Evolutionary conservation across 2,797 vertebrate species (phyloP), one percentile per base, ranked within the genome.

Genomic region (Sebastes minor): DNA sequence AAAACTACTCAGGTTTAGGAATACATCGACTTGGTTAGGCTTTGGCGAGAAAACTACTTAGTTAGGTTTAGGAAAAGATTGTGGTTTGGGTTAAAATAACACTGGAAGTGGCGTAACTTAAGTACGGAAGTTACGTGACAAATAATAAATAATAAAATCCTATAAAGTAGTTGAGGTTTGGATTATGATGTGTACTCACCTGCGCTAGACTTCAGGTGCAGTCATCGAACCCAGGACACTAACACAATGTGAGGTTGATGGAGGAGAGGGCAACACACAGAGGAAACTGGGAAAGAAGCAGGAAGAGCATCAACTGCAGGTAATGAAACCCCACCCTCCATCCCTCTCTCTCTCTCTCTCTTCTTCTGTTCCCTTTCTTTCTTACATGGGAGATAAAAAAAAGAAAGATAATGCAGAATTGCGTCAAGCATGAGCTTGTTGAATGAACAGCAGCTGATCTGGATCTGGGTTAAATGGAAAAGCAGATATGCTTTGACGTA

Each of bases 401-500:
- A 22, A 57, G 56, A 11, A 22, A 57, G 56, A 82, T 28, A 75
- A 76, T 6, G 25, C 42, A 59, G 28, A 78, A 59, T 46, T 46
- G 64, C 56, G 46, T 76, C 69, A 75, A 10, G 16, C 38, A 20
- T 5, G 8, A 61, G 27, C 8, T 6, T 30, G 35, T 7, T 70
- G 61, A 80, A 69, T 76, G 71, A 73, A 20, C 69, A 6, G 59
- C 73, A 27, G 56, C 70, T 1, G 68, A 28, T 28, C 28, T 46
- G 16, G 22, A 74, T 71, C 30, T 32, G 11, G 25, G 56, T 32
- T 7, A 63, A 65, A 60, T 75, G 81, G 82, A 81, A 83, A 77
- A 76, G 8, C 27, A 72, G 78, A 87, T 74, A 75, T 27, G 73
- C 59, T 78, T 74, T 89, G 86, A 88, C 63, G 81, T 61, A 77